A percentile compares a stretch with the other conserved stretches of the same genome.
Evolutionary conservation across 2,888 invertebrate genomes (phyloP).

Genomic region (Lathronympha strigana): DNA sequence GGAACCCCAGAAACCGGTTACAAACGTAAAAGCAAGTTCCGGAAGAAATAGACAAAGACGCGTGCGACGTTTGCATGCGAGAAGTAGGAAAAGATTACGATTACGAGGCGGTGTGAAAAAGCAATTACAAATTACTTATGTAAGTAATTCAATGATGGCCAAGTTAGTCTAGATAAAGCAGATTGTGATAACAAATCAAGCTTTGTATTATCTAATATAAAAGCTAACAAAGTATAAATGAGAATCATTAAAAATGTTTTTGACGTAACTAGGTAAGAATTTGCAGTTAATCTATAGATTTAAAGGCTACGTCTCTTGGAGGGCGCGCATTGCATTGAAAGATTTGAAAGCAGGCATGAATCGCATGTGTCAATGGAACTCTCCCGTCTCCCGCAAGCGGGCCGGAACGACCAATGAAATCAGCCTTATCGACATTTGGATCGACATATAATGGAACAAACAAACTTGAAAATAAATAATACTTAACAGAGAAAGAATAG

Average conservation of each 20-base stretch:
- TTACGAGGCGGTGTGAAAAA: conserved; percentile 72
- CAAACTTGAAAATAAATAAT: no score
- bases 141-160: conserved; percentile 68
- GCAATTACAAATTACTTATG: conserved; percentile 74
- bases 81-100: conserved; percentile 66
- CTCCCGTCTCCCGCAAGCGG: no score
- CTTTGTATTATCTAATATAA: conserved; percentile 17
- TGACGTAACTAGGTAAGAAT: conserved; percentile 28
- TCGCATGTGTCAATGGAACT: no score
- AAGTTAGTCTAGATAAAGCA: conserved; percentile 61
- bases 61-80: conserved; percentile 53
- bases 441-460: no score
- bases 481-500: no score
- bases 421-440: no score
- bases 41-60: conserved; percentile 63
- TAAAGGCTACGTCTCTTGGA: no score
- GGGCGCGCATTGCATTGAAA: no score
- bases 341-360: no score
- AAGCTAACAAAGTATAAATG: not conserved
- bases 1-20: conserved; percentile 31
- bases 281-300: not conserved
- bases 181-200: conserved; percentile 42
- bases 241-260: conserved; percentile 1
- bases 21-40: conserved; percentile 39
- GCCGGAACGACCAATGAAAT: no score